These are phyloP conservation scores for Herpetotheres cachinnans DNA, from an alignment of 2,113 vertebrate genomes.

Conservation along the genomic window DNA sequence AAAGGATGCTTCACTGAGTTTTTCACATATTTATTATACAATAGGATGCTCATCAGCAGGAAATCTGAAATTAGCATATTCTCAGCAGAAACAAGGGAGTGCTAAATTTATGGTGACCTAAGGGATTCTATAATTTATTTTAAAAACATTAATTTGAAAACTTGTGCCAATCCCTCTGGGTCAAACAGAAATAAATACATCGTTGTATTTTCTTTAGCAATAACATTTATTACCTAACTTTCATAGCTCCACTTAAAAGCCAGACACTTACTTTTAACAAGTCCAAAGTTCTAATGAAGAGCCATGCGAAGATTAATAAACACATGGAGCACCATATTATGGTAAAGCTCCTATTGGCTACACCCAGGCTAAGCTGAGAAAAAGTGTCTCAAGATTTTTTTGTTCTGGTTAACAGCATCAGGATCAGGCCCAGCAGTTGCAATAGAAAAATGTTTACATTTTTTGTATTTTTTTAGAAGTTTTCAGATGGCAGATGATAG, in stretches of 20 bases:
- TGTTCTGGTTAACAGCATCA: neutral
- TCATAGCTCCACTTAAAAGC: neutral
- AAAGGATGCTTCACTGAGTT: neutral
- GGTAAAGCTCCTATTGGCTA: neutral
- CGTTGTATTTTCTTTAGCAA: neutral
- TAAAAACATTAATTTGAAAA: neutral
- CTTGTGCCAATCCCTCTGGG: neutral
- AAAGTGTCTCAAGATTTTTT: neutral
- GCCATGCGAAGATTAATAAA: neutral
- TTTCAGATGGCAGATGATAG: neutral
- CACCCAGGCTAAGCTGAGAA: neutral
- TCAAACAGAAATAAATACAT: neutral
- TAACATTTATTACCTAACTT: neutral
- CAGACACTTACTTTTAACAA: neutral
- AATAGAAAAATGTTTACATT: neutral
- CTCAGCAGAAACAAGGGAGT: neutral
- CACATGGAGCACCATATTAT: neutral
- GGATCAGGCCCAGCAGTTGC: neutral
- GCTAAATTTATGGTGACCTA: neutral
- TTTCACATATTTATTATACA: neutral
- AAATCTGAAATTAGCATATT: neutral
- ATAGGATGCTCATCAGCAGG: neutral
- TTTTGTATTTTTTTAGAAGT: neutral
- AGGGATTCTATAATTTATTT: neutral
- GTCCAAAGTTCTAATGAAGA: neutral